Evolutionary conservation across 2,797 vertebrate species (phyloP).

Genomic region (Anguilla anguilla): DNA sequence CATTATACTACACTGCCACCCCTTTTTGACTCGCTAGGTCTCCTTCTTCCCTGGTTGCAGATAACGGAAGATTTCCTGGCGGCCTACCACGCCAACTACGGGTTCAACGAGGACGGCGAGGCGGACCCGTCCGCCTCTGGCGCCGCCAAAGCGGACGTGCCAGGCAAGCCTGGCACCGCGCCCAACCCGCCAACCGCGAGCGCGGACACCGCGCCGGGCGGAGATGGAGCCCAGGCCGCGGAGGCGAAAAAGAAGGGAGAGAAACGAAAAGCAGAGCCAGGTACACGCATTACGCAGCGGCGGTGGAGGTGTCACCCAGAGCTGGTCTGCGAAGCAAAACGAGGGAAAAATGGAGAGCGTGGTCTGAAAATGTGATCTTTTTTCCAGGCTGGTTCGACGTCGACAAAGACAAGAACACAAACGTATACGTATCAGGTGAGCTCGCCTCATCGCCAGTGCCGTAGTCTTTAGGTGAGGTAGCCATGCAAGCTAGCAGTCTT

Average conservation of each 20-base stretch:
- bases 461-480: neutral
- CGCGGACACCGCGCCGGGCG: slow-evolving; percentile 54
- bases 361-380: slow-evolving; percentile 23
- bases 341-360: neutral
- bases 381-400: slow-evolving; percentile 92
- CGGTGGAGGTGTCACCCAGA: neutral
- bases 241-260: slow-evolving; percentile 79
- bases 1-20: too few relatives aligned
- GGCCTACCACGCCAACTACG: slow-evolving; percentile 92
- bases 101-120: slow-evolving; percentile 77
- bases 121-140: slow-evolving; percentile 65
- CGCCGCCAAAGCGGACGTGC: slow-evolving; percentile 37
- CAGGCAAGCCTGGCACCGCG: slow-evolving; percentile 32
- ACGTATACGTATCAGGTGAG: slow-evolving; percentile 93
- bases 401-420: slow-evolving; percentile 91
- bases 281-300: slow-evolving; percentile 54
- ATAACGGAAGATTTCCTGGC: slow-evolving; percentile 95
- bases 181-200: slow-evolving; percentile 33
- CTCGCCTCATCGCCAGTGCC: neutral
- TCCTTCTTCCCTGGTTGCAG: slow-evolving; percentile 60
- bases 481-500: neutral
- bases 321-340: neutral
- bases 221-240: slow-evolving; percentile 51
- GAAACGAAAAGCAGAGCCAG: slow-evolving; percentile 89
- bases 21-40: neutral